These are phyloP conservation scores for Temnopleurus reevesii DNA, from an alignment of 53 echinoderm and acorn worm species.

Conservation along the genomic window DNA sequence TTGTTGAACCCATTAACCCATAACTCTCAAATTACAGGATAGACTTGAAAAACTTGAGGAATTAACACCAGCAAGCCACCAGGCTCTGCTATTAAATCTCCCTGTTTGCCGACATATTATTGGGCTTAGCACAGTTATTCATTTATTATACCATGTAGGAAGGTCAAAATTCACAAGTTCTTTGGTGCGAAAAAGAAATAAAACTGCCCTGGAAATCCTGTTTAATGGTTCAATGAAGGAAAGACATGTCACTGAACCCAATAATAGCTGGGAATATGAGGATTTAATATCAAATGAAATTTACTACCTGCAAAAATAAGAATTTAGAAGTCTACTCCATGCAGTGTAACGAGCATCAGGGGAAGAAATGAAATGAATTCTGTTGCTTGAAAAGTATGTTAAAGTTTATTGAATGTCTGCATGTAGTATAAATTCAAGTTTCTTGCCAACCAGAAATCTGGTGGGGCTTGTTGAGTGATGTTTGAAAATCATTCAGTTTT, in stretches of 20 bases:
- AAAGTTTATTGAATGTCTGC: too few species aligned
- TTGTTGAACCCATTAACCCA: slow-evolving; percentile 31
- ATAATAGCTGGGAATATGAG: not conserved
- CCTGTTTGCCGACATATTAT: slow-evolving; percentile 14
- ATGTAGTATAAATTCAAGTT: too few species aligned
- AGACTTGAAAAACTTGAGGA: not conserved
- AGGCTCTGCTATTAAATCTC: slow-evolving; percentile 22
- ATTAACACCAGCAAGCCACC: not conserved
- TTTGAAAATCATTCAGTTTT: not conserved
- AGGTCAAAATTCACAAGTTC: slow-evolving; percentile 18
- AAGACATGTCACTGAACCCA: not conserved
- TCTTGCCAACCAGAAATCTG: too few species aligned
- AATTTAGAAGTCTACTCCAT: too few species aligned
- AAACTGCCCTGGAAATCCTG: not conserved
- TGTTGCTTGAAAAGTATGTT: too few species aligned
- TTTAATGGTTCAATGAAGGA: not conserved
- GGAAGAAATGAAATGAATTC: too few species aligned
- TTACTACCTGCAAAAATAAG: not conserved
- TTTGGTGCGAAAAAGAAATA: not conserved
- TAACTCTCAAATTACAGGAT: slow-evolving; percentile 25
- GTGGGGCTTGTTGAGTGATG: slow-evolving; percentile 31
- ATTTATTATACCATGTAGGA: not conserved
- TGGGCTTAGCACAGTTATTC: slow-evolving; percentile 14
- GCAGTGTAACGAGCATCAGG: too few species aligned
- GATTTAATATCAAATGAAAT: not conserved